A percentile compares a stretch with the other conserved stretches of the same genome.
phyloP scores from a whole-genome alignment of 2,888 invertebrate genomes.

The Eremobia ochroleuca region DNA sequence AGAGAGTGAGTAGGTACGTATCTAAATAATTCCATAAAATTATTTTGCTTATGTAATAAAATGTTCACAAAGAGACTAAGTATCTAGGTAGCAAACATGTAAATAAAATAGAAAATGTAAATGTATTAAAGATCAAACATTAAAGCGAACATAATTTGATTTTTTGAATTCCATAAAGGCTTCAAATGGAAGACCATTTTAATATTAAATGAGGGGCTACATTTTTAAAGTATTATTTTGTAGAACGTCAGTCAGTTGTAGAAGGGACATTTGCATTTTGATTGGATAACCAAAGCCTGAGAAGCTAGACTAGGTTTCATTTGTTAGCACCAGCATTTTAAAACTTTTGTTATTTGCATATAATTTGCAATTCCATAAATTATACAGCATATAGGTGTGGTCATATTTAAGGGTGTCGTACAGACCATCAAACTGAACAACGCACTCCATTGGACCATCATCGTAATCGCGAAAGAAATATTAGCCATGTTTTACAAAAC shows the following conservation, averaged over 20 bases:
- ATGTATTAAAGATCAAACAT: conserved; percentile 12
- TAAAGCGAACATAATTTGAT: conserved; percentile 12
- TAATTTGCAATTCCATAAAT: conserved; percentile 15
- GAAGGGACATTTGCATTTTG: conserved; percentile 66
- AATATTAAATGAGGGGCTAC: conserved; percentile 24
- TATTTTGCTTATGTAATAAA: not conserved
- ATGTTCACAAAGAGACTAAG: not conserved
- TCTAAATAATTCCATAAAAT: not conserved
- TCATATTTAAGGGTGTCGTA: not conserved
- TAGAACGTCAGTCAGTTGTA: conserved; percentile 36
- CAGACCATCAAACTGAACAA: not conserved
- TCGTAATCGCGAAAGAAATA: not conserved
- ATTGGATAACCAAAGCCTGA: conserved; percentile 61
- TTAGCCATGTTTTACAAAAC: not conserved
- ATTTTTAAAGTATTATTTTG: conserved; percentile 39
- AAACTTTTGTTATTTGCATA: conserved; percentile 34
- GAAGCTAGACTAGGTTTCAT: conserved; percentile 38
- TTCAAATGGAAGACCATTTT: conserved; percentile 16
- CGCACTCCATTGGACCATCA: not conserved
- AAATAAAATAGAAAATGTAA: conserved; percentile 20
- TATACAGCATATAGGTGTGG: not conserved
- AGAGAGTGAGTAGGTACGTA: not conserved
- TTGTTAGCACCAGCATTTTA: conserved; percentile 33
- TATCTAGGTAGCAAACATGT: not conserved
- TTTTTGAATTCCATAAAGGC: not conserved